Base-by-base conservation (phyloP, 1,140 invertebrate species). In the Chlorops oryzae region DNA sequence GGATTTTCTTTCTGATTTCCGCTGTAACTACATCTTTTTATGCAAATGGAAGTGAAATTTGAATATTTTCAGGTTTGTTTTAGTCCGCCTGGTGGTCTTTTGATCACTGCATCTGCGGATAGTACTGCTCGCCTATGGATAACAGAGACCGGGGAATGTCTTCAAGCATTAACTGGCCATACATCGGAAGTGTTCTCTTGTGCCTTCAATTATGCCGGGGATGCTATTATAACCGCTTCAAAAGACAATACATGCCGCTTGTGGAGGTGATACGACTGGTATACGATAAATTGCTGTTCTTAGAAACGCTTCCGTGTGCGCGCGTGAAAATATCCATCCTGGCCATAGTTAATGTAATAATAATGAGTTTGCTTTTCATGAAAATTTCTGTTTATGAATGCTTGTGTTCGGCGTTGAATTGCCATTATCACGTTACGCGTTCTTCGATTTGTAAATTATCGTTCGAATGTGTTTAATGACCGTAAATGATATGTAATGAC, bases 141-240 rank as follows among this genome's bases (percentile, higher is more conserved):
- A 47, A 70, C 80, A 0, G 78, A 80, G 32, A 80, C 78, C 2
- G 86, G 86, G 0, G 74, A 79, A 28, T 87, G 85, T 58, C 75
- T 80, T 1, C 83, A 85, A 72, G 78, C 84, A 9, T 71, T 90
- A 0, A 76, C 79, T 4, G 85, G 84, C 0, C 87, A 90, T 58
- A 79, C 80, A 22, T 84, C 86, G 17, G 87, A 89, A 61, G 85
- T 90, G 22, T 89, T 90, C 63, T 86, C 83, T 3, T 88, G 85
- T 59, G 82, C 83, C 2, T 89, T 85, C 65, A 88, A 83, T 15
- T 88, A 90, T 63, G 75, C 81, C 2, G 87, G 87, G 1, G 85
- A 87, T 59, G 82, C 80, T 2, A 81, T 90, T 50, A 75, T 90
- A 39, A 90, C 86, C 25, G 87, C 83, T 0, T 85, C 83, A 52